Base-by-base conservation (phyloP, 1,140 invertebrate species). In the Artemia franciscana region DNA sequence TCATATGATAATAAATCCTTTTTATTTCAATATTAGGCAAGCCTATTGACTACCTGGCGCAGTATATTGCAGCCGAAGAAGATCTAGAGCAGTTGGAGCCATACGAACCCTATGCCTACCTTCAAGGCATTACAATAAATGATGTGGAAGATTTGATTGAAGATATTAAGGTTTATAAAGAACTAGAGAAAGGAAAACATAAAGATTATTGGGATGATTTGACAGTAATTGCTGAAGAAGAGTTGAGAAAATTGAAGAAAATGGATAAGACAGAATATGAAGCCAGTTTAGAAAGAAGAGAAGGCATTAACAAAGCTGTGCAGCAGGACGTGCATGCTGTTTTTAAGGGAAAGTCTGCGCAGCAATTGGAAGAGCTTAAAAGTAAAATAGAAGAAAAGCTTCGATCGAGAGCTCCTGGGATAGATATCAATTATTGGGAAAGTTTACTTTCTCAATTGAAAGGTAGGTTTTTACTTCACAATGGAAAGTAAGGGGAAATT, bases 381-480 rank as follows among this genome's bases (percentile, higher is more conserved):
- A 73, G 77, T 15, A 82, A 88, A 71, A 97, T 99, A 67, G 86
- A 91, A 73, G 76, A 78, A 5, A 98, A 98, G 77, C 87, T 95
- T 27, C 78, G 76, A 66, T 81, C 82, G 0, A 81, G 86, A 60
- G 80, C 82, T 57, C 89, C 92, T 71, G 92, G 91, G 28, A 83
- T 96, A 56, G 94, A 99, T 76, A 86, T 97, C 65, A 88, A 87
- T 59, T 98, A 96, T 74, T 98, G 93, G 92, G 93, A 98, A 75
- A 89, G 86, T 58, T 73, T 98, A 57, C 76, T 95, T 5, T 88
- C 87, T 39, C 86, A 95, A 72, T 75, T 98, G 3, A 93, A 91
- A 80, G 81, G 81, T 83, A 72, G 63, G 24, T 39, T 21, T 26
- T 57, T 39, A 58, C 21, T n/a, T 60, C 18, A 51, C 51, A n/a